Percentiles rank a stretch among this genome's conserved stretches.
Conservation (phyloP, 2,797 vertebrate species). For the Notamacropus eugenii region DNA sequence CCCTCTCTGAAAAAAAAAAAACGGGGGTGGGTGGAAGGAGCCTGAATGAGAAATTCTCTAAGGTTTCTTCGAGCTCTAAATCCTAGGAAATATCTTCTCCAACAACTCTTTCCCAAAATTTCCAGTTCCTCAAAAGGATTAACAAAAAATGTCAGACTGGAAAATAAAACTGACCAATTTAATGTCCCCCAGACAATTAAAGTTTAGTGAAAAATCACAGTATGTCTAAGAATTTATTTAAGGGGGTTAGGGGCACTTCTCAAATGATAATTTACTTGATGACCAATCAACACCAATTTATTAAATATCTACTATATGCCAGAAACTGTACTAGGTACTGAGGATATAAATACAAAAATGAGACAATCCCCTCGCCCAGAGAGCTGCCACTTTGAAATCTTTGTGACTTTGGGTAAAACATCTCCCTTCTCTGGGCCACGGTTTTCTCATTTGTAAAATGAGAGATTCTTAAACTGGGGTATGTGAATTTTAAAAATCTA, state of each 20-base stretch:
- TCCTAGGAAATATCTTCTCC: neutral
- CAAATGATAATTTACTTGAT: neutral
- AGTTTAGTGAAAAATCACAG: neutral
- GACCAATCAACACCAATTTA: neutral
- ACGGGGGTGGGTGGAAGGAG: accelerated
- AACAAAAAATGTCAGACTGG: neutral
- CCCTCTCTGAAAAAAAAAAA: neutral
- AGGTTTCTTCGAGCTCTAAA: neutral
- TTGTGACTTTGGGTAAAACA: neutral
- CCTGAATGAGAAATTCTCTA: neutral
- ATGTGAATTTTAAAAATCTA: neutral
- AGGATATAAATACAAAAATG: neutral
- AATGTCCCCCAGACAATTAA: neutral
- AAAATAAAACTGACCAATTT: neutral
- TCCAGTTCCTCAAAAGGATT: neutral
- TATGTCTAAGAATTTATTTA: neutral
- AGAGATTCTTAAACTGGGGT: neutral
- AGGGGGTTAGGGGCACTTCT: neutral
- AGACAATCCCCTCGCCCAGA: neutral
- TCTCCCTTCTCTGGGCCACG: neutral
- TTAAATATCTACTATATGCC: neutral
- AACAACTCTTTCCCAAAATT: neutral
- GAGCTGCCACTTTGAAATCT: neutral
- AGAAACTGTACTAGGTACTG: neutral
- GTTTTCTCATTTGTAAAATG: neutral